Evolutionary conservation across 92 coral and sea anemone species (phyloP).

Genomic region (Anthopleura xanthogrammica): DNA sequence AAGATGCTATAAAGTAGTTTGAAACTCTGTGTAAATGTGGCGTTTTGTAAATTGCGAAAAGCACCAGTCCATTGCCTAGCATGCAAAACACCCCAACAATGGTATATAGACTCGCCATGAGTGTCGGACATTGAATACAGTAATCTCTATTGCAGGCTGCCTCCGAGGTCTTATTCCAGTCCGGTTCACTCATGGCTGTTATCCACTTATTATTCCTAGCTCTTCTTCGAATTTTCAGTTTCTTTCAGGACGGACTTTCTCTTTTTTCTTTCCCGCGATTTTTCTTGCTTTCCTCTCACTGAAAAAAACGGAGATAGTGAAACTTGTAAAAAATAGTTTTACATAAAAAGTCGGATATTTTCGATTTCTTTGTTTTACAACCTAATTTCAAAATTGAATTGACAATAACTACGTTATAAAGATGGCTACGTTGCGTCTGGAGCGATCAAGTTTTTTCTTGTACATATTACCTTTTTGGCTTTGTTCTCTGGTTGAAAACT

Average conservation of each 20-base stretch:
- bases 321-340: too few relatives aligned
- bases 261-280: too few relatives aligned
- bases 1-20: constrained; percentile 66
- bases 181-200: background rate
- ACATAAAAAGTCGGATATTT: too few relatives aligned
- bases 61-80: constrained; percentile 50
- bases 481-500: too few relatives aligned
- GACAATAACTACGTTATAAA: background rate
- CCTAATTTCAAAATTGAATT: background rate
- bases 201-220: background rate
- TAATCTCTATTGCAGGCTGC: background rate
- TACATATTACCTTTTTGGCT: too few relatives aligned
- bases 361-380: background rate
- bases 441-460: background rate
- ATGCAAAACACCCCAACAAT: constrained; percentile 56
- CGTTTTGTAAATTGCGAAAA: constrained; percentile 47
- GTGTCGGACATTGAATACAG: constrained; percentile 5
- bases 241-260: too few relatives aligned
- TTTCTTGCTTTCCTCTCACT: too few relatives aligned
- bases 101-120: constrained; percentile 45
- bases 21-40: constrained; percentile 55
- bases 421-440: background rate
- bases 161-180: background rate
- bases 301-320: too few relatives aligned
- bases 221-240: too few relatives aligned